Evolutionary conservation across 2,113 vertebrate genomes (phyloP), one percentile per base, ranked within the genome.

Genomic region (Rostratula benghalensis): DNA sequence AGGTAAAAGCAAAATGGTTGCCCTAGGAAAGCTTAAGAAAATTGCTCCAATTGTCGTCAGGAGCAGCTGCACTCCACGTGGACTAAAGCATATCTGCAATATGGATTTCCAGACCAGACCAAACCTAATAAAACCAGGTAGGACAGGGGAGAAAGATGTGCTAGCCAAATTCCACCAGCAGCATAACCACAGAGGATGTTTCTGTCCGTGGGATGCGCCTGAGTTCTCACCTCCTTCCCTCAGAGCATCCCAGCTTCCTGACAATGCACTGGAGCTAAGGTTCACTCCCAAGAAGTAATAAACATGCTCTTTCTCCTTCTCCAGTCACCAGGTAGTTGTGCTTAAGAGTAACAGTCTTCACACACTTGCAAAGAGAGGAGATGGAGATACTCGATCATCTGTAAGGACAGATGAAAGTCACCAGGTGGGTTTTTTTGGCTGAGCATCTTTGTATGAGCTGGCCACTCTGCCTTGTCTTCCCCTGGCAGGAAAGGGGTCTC

Each of bases 181-280:
- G 48, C 39, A 31, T 3, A 78, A 25, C 37, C 67, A 63, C 46
- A 51, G 33, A 70, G 31, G 37, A 18, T 50, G 12, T 48, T 51
- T 77, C 41, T 70, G 35, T 21, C 61, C 0, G 0, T 11, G 8
- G 24, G 31, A 23, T 20, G 14, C 13, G 63, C 9, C 11, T 0
- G 10, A 65, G 61, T 35, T 75, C 33, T 68, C 41, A 74, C 46
- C 48, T n/a, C 56, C 23, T 54, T 59, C 65, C n/a, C 45, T 70
- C 56, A 59, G 51, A 91, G 27, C 25, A 76, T 48, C 33, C 37
- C 35, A 53, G 45, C 30, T 33, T 76, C 75, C 18, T 48, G 27
- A 68, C 1, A 0, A 6, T 17, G 64, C 50, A 50, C 8, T 1
- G 5, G 35, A 59, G 56, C 31, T 33, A 67, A 78, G 18, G 24